Percentiles rank a stretch among this genome's conserved stretches.
Evolutionary conservation across 1,140 invertebrate genomes (phyloP).

Genomic region (Steinernema feltiae): DNA sequence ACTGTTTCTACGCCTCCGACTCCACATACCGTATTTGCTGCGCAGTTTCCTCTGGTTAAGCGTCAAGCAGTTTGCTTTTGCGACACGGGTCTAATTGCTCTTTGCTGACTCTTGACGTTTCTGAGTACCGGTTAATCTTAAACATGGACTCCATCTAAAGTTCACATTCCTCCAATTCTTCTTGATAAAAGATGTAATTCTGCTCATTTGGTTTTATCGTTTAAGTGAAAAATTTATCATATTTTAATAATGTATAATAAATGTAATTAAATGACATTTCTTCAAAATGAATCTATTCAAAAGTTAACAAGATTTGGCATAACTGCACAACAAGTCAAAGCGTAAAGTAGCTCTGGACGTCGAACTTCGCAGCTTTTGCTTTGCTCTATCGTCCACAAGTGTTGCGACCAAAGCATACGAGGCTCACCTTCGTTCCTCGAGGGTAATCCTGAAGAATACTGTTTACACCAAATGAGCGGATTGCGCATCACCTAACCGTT

Average conservation of each 20-base stretch:
- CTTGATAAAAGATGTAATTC: conserved; percentile 1
- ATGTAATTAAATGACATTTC: conserved; percentile 22
- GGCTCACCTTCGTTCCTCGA: no score
- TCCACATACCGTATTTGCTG: conserved; percentile 49
- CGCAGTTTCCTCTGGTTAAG: conserved; percentile 41
- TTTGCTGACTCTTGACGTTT: neutral
- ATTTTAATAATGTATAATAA: conserved; percentile 11
- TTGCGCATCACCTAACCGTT: no score
- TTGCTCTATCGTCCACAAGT: no score
- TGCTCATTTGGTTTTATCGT: neutral
- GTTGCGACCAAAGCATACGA: no score
- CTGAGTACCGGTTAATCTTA: neutral
- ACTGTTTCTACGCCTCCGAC: conserved; percentile 46
- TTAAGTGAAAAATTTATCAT: neutral
- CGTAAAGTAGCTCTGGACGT: no score
- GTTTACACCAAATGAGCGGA: no score
- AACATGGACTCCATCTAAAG: neutral
- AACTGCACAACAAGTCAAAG: no score
- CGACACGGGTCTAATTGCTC: neutral
- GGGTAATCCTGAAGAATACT: no score
- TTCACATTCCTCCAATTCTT: conserved; percentile 18
- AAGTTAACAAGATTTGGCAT: no score
- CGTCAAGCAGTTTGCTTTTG: neutral
- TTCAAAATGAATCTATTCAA: neutral
- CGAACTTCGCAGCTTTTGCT: no score